Conservation (phyloP, 2,888 invertebrate species). For the Agonopterix heracliana region DNA sequence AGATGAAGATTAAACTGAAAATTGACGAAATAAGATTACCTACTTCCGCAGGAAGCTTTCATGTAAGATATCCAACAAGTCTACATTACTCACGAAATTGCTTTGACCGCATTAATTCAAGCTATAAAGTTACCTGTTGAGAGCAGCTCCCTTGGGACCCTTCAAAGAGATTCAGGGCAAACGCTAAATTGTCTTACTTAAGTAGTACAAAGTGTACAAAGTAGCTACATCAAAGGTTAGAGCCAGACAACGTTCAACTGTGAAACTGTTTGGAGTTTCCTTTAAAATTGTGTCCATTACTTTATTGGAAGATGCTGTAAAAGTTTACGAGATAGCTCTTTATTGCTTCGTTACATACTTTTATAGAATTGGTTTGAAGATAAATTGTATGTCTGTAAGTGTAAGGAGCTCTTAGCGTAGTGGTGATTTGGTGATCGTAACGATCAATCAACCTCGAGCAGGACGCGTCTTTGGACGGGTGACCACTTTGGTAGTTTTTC, state of each 20-base stretch:
- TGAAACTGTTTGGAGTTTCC: slow-evolving; percentile 10
- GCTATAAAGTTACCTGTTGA: slow-evolving; percentile 64
- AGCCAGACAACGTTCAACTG: slow-evolving; percentile 14
- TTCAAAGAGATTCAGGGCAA: slow-evolving; percentile 51
- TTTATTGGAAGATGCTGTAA: not conserved
- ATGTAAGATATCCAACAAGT: slow-evolving; percentile 30
- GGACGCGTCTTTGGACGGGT: too few relatives aligned
- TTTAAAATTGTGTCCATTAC: not conserved
- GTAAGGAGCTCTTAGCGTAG: too few relatives aligned
- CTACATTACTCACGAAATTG: slow-evolving; percentile 44
- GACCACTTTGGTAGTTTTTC: too few relatives aligned
- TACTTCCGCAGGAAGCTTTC: slow-evolving; percentile 12
- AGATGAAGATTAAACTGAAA: slow-evolving; percentile 2
- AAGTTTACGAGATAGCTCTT: too few relatives aligned
- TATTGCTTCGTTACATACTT: too few relatives aligned
- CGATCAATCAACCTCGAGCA: too few relatives aligned
- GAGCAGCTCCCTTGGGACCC: slow-evolving; percentile 36
- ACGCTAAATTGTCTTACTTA: slow-evolving; percentile 53
- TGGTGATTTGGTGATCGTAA: too few relatives aligned
- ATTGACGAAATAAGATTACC: slow-evolving; percentile 34
- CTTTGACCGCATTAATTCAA: slow-evolving; percentile 59
- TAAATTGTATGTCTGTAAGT: too few relatives aligned
- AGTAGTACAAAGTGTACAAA: slow-evolving; percentile 26
- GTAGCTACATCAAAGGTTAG: slow-evolving; percentile 36
- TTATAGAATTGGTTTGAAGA: too few relatives aligned